These are phyloP conservation scores for Misgurnus anguillicaudatus DNA, from an alignment of 2,113 vertebrate species.

Conservation along the genomic window DNA sequence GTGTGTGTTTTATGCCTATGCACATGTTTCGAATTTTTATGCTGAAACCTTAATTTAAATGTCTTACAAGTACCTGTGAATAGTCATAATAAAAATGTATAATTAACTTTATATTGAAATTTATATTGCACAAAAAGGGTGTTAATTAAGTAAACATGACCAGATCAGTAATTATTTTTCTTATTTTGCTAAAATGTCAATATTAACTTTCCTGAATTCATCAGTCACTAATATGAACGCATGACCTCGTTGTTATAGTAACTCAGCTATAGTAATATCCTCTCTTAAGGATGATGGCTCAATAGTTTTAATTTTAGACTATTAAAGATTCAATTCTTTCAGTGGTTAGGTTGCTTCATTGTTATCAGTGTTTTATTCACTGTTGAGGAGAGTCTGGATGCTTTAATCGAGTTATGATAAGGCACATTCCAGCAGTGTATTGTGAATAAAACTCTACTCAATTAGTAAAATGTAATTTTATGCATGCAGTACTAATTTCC, in stretches of 20 bases:
- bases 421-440: not conserved
- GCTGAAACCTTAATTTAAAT: not conserved
- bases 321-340: not conserved
- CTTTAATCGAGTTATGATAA: not conserved
- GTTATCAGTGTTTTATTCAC: not conserved
- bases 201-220: not conserved
- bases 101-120: no score
- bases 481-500: not conserved
- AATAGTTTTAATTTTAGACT: not conserved
- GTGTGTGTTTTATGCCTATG: not conserved
- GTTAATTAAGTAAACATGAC: no score
- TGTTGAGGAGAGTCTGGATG: not conserved
- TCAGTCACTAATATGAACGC: constrained; percentile 16
- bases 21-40: not conserved
- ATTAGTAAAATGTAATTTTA: not conserved
- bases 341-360: not conserved
- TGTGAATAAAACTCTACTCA: no score
- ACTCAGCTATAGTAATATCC: not conserved
- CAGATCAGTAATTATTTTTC: not conserved
- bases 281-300: no score
- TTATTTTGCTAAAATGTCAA: not conserved
- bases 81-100: no score
- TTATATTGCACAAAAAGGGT: not conserved
- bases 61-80: not conserved
- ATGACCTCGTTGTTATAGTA: not conserved